Base-by-base conservation (phyloP, 2,113 vertebrate genomes). In the Campylomormyrus numenius region DNA sequence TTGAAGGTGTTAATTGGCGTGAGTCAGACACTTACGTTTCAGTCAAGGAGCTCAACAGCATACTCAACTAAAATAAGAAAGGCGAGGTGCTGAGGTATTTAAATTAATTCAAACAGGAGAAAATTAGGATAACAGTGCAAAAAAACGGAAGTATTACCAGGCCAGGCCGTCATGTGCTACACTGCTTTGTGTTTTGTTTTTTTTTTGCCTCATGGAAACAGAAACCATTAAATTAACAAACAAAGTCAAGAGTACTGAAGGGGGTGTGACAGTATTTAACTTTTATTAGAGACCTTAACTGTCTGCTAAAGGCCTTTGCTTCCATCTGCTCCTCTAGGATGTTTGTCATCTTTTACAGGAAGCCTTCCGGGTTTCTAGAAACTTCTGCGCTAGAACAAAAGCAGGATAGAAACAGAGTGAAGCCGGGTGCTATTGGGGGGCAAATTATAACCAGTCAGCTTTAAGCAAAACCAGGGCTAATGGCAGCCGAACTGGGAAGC, bases 1-100 rank as follows among this genome's bases (percentile, higher is more conserved):
- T 96, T 95, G 94, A 94, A 96, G 96, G 96, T 96, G 96, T 96
- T 97, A 97, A 97, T 97, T 97, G 96, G 95, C 96, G 95, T 95
- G 95, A 96, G 95, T 93, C 94, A 96, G 92, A 94, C 96, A 96
- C 95, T 96, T 96, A 96, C 90, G 93, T 95, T 96, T 95, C 95
- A 94, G 96, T 96, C 96, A 96, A 96, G 95, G 95, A 95, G 95
- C 92, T 95, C 93, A 95, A 90, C 90, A 49, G 74, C 88, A 90
- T 62, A 80, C 62, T 90, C 88, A 88, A 88, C 88, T 89, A 91
- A 89, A 91, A 91, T 91, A 90, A 90, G 85, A 74, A 49, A 19
- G 74, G 3, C 39, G 62, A 89, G 83, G 77, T 90, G 89, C 89
- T 74, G 62, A 74, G 89, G 58, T 90, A 90, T 90, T 88, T 77